Base-by-base conservation (phyloP, 2,797 vertebrate species). In the Dryobates pubescens region DNA sequence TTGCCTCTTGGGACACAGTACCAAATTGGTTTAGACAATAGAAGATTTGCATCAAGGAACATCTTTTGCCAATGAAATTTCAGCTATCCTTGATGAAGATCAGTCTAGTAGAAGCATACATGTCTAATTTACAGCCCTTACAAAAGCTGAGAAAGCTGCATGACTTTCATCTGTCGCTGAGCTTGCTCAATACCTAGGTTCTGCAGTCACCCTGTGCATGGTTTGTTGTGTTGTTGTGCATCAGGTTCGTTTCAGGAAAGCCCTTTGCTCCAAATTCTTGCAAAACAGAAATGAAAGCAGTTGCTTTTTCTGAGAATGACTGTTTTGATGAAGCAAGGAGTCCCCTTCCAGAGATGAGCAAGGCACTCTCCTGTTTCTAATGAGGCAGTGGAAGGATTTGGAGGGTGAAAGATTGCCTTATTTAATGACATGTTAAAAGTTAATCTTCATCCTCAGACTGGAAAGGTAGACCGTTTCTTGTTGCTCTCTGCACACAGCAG, bases 301-400 rank as follows among this genome's bases (percentile, higher is more conserved):
- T 36, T 49, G 64, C 41, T 84, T 82, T 86, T 78, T 92, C 93
- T 88, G 93, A 95, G 88, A 93, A 94, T 62, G 63, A 92, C 87
- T 86, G 93, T 92, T 94, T 88, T 97, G 96, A 94, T 81, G 91
- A 96, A 96, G 89, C 2, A 36, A 83, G 96, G 97, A 96, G 91
- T 96, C 95, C 96, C 95, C 95, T 85, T 87, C 82, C 90, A 91
- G 94, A 93, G 82, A 92, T 79, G 82, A 93, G 70, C 81, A 89
- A 95, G 90, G 53, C 83, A 69, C 47, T 63, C 65, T 87, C 43
- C 82, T 73, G 77, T 91, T 95, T 90, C 93, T 78, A 65, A 69
- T 0, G 1, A 49, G 22, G 14, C 47, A 75, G 70, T 54, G 82
- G 73, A 87, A 89, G 3, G 30, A 54, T 41, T 71, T 36, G 6